Evolutionary conservation across 2,888 invertebrate genomes (phyloP).

Genomic region (Xestia xanthographa): DNA sequence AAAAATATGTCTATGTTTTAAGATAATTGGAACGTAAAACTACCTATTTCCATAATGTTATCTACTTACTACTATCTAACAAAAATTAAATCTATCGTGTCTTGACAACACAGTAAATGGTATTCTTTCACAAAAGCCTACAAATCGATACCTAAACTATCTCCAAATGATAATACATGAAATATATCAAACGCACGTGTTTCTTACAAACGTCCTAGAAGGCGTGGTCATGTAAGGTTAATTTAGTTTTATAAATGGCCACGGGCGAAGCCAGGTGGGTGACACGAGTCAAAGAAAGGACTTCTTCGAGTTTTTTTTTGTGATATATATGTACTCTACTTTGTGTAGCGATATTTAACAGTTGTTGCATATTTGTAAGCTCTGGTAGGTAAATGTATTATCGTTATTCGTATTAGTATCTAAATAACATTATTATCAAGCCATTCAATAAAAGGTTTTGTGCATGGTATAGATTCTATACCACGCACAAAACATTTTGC

Average conservation of each 20-base stretch:
- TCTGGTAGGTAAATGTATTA: neutral
- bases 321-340: slow-evolving; percentile 2
- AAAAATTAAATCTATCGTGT: neutral
- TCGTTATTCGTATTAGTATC: neutral
- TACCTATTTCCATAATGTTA: neutral
- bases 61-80: neutral
- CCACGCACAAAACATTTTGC: neutral
- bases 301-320: slow-evolving; percentile 20
- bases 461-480: neutral
- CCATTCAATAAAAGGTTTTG: too few species aligned
- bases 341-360: neutral
- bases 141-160: slow-evolving; percentile 45
- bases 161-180: neutral
- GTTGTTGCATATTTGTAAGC: neutral
- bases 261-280: slow-evolving; percentile 57
- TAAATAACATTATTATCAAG: neutral
- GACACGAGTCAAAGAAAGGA: slow-evolving; percentile 59
- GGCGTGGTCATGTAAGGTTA: slow-evolving; percentile 63
- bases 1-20: neutral
- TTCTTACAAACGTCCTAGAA: slow-evolving; percentile 18
- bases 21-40: neutral
- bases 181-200: slow-evolving; percentile 54
- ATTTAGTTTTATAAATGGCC: slow-evolving; percentile 63
- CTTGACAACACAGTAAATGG: neutral
- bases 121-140: slow-evolving; percentile 3